Evolutionary conservation across 2,888 invertebrate species (phyloP).

Genomic region (Tipula helvola): DNA sequence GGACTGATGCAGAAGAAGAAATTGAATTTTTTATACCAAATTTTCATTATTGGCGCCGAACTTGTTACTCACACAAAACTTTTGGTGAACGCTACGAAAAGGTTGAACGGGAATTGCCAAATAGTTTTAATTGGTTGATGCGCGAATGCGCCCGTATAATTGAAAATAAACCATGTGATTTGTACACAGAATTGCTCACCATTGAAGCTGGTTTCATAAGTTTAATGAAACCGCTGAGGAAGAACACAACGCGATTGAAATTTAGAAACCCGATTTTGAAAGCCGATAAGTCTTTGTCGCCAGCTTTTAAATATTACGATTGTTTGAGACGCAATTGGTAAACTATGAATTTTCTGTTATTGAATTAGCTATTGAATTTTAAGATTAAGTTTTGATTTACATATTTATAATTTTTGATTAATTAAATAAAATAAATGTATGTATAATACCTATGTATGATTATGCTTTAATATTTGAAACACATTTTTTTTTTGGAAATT

Average conservation of each 20-base stretch:
- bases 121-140: constrained; percentile 31
- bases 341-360: background rate
- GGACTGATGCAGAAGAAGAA: background rate
- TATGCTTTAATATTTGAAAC: too few species aligned
- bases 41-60: constrained; percentile 31
- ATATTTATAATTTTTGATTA: too few species aligned
- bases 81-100: constrained; percentile 19
- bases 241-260: background rate
- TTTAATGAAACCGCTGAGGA: background rate
- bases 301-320: background rate
- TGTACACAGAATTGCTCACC: constrained; percentile 29
- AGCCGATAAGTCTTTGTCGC: background rate
- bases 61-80: constrained; percentile 11
- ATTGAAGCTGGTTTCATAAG: constrained; percentile 22
- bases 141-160: constrained; percentile 29
- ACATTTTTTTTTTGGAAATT: too few species aligned
- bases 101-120: constrained; percentile 24
- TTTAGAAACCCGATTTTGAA: background rate
- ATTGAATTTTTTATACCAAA: constrained; percentile 24
- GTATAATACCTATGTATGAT: too few species aligned
- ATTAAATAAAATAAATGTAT: too few species aligned
- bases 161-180: constrained; percentile 22
- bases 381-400: too few species aligned
- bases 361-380: background rate
- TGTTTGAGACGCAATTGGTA: background rate